Evolutionary conservation across 2,113 vertebrate genomes (phyloP).

Genomic region (Anhinga anhinga): DNA sequence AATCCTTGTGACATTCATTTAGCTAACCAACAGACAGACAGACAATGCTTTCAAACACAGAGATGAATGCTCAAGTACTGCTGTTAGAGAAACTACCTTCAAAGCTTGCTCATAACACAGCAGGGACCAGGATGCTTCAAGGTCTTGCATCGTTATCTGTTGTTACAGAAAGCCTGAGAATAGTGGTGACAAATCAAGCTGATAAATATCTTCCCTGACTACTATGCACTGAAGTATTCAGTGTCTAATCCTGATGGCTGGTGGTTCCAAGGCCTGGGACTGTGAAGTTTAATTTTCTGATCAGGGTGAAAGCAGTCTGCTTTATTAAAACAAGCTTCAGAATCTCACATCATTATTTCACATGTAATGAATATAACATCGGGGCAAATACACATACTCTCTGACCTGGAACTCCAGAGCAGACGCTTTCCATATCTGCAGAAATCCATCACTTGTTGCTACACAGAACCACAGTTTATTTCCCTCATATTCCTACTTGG

Average conservation of each 20-base stretch:
- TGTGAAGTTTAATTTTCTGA: neutral
- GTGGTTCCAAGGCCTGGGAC: neutral
- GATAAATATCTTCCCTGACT: neutral
- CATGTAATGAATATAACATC: neutral
- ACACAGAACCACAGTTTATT: constrained; percentile 28
- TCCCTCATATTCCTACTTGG: constrained; percentile 28
- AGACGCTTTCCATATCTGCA: constrained; percentile 36
- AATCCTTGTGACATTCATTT: neutral
- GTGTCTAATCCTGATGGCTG: neutral
- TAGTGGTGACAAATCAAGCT: neutral
- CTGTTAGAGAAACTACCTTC: neutral
- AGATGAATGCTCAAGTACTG: neutral
- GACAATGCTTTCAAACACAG: neutral
- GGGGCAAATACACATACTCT: neutral
- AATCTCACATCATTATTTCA: constrained; percentile 35
- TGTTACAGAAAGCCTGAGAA: neutral
- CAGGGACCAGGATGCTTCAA: neutral
- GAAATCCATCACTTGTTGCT: constrained; percentile 54
- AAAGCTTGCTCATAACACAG: neutral
- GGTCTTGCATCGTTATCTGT: neutral
- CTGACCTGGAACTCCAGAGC: constrained; percentile 26
- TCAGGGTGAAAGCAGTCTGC: neutral
- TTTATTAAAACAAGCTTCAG: neutral
- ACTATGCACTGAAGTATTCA: neutral
- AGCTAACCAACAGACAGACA: neutral